Base-by-base conservation (phyloP, 2,797 vertebrate genomes). In the Lepus oiostolus region DNA sequence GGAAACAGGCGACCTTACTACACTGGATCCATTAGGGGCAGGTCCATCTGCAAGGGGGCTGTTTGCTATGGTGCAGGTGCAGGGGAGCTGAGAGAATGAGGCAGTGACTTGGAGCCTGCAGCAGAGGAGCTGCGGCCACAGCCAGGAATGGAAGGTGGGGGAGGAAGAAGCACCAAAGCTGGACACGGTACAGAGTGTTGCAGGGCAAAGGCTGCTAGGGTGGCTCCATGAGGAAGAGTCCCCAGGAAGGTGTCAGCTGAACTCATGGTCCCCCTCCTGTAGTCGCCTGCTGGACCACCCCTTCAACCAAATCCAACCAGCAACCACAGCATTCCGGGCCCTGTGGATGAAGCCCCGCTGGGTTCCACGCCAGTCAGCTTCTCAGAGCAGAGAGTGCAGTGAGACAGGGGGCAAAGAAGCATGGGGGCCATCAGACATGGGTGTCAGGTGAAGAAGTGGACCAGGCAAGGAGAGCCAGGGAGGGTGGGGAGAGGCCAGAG, bases 81-180 rank as follows among this genome's bases (percentile, higher is more conserved):
- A 24, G 4, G 7, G 22, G 4, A 76, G 30, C 21, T 10, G 7
- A 47, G 63, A 30, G 52, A 21, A 54, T 32, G 14, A 63, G 4
- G 32, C 3, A 0, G 28, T n/a, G 22, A 74, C 19, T 52, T 58
- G 26, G 28, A 42, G 3, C 24, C 58, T 1, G 26, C 2, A 35
- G 21, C 19, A 11, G 35, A 62, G 19, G 30, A 1, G 4, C 19
- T 60, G 13, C 5, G 5, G 7, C 1, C 7, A 12, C 21, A 3
- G 9, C n/a, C 54, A 58, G 54, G 54, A 16, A 58, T 4, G 30
- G 62, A 24, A 70, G 52, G 60, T 80, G 58, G 19, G 1, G 42
- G 1, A 52, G n/a, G 28, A 10, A 62, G 62, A 52, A 32, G 28
- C 1, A 80, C 4, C 76, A 7, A 12, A 58, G 7, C 52, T 81